phyloP scores from a whole-genome alignment of 2,113 vertebrate genomes.

The Tragelaphus imberbis region DNA sequence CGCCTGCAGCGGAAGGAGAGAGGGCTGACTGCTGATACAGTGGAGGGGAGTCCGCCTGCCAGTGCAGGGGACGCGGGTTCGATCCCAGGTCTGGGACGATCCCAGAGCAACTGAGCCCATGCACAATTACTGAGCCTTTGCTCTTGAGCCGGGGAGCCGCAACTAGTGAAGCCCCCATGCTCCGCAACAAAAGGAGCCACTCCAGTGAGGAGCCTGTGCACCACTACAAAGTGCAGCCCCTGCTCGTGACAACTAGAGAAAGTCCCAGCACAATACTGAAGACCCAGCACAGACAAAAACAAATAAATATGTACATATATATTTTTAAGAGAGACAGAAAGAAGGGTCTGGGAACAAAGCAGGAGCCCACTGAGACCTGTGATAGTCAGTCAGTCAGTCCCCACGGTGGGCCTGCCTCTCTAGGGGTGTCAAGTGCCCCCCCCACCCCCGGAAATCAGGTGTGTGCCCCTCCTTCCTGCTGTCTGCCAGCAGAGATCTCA shows the following conservation, averaged over 20 bases:
- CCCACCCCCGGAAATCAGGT: too few relatives aligned
- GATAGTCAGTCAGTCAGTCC: rapidly evolving
- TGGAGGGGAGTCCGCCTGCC: neutral
- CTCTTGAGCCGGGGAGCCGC: neutral
- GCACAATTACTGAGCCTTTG: neutral
- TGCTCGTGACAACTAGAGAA: neutral
- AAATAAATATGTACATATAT: too few relatives aligned
- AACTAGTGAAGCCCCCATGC: neutral
- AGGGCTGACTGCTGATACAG: neutral
- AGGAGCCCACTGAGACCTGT: rapidly evolving
- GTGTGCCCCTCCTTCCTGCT: neutral
- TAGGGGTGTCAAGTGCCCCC: rapidly evolving
- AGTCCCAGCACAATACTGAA: neutral
- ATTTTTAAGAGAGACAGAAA: neutral
- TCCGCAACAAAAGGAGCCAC: neutral
- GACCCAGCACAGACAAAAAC: neutral
- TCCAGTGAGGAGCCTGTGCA: neutral
- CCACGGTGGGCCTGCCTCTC: rapidly evolving
- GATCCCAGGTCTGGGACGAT: neutral
- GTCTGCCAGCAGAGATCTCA: neutral
- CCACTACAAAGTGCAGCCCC: neutral
- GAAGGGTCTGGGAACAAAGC: neutral
- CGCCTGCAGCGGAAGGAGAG: constrained; percentile 77
- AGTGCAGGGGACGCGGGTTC: neutral
- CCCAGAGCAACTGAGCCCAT: neutral